phyloP scores from a whole-genome alignment of 2,113 vertebrate genomes.

The Dolichotis patagonum region DNA sequence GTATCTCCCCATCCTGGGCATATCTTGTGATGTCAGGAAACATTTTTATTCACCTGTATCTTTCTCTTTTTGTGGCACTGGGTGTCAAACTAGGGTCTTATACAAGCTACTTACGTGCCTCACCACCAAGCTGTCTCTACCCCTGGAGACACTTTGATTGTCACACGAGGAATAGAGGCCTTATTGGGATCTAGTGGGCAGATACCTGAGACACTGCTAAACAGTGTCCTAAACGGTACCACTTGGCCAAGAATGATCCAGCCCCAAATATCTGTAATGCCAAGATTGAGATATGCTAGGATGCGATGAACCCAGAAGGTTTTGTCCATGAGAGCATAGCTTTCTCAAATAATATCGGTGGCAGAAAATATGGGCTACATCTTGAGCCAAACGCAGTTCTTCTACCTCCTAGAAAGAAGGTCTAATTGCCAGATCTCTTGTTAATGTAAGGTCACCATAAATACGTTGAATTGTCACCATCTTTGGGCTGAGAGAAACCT shows the following conservation, averaged over 20 bases:
- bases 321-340: neutral
- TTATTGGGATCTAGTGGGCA: neutral
- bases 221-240: neutral
- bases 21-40: neutral
- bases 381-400: neutral
- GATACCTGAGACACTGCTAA: neutral
- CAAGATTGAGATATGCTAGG: neutral
- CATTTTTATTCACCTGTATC: neutral
- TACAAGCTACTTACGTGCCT: neutral
- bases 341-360: neutral
- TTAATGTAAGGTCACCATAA: constrained; percentile 24
- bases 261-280: neutral
- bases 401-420: neutral
- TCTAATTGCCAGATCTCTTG: neutral
- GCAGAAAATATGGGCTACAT: constrained; percentile 7
- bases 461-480: neutral
- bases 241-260: constrained; percentile 9
- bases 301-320: neutral
- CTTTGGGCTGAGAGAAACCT: neutral
- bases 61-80: neutral
- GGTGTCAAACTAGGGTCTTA: neutral
- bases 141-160: neutral
- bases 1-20: neutral
- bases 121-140: neutral
- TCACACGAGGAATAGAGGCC: neutral